Evolutionary conservation across 2,797 vertebrate species (phyloP), one percentile per base, ranked within the genome.

Genomic region (Sciurus carolinensis): DNA sequence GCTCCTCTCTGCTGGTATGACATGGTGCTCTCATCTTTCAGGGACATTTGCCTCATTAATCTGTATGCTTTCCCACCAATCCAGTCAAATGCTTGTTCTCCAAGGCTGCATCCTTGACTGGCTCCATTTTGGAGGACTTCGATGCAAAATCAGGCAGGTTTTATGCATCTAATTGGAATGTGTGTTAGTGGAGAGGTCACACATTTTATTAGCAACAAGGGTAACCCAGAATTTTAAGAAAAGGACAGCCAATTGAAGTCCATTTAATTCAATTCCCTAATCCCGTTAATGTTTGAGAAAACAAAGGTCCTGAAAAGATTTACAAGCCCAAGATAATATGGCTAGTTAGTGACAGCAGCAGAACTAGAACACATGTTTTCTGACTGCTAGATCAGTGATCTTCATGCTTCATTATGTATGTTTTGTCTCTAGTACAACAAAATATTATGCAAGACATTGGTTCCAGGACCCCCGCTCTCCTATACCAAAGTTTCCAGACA

Each of bases 1-100:
- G 77, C 26, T 82, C 72, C 67, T 39, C 30, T 39, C 91, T 87
- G 57, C 77, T 83, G 91, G 67, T 82, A 87, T 76, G 91, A 91
- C n/a, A 7, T 0, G 44, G 57, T 10, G 8, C 33, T 71, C 87
- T 95, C 87, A n/a, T 79, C 83, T 93, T 73, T 66, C 87, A 87
- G 30, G n/a, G 26, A 42, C 13, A 0, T 83, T 64, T 17, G 18
- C 42, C 47, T 84, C 79, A 36, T 76, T 36, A 66, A 71, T 88
- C 96, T 66, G 75, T 24, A 10, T 1, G 28, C 66, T 81, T 90
- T 84, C 33, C 80, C 76, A 72, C 67, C 47, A 39, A 93, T 18
- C 44, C 71, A 59, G 66, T 64, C 20, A 17, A 52, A 90, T 11
- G 20, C 42, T 83, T 42, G 7, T 26, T 76, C 18, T 83, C 82